Evolutionary conservation across 2,797 vertebrate genomes (phyloP).

Genomic region (Silurus lanzhouensis): DNA sequence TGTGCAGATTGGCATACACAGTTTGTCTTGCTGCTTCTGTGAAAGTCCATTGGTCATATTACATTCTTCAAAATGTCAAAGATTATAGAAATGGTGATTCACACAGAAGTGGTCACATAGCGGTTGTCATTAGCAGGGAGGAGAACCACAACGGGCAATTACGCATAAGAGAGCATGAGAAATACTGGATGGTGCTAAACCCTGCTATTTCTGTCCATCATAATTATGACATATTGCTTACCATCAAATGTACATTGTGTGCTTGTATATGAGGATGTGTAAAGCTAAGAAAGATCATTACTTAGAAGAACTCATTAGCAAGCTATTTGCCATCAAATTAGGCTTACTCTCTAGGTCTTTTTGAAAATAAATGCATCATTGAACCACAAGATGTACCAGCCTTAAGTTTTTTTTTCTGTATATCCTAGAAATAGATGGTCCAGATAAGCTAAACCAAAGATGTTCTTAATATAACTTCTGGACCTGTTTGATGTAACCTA

Average conservation of each 20-base stretch:
- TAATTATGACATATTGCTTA: slow-evolving; percentile 26
- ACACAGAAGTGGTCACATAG: slow-evolving; percentile 36
- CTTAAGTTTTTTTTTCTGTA: background rate
- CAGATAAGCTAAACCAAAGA: background rate
- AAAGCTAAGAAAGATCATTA: background rate
- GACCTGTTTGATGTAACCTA: slow-evolving; percentile 14
- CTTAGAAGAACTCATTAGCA: background rate
- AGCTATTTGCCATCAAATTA: background rate
- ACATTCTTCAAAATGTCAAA: slow-evolving; percentile 44
- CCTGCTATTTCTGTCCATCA: slow-evolving; percentile 29
- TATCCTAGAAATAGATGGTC: background rate
- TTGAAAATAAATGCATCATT: background rate
- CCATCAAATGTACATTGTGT: slow-evolving; percentile 29
- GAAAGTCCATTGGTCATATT: slow-evolving; percentile 42
- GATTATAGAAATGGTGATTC: slow-evolving; percentile 44
- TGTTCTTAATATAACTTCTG: slow-evolving; percentile 32
- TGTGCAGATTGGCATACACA: slow-evolving; percentile 30
- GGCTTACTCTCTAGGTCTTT: background rate
- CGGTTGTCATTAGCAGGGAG: slow-evolving; percentile 51
- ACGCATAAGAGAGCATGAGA: slow-evolving; percentile 40
- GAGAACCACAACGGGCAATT: slow-evolving; percentile 41
- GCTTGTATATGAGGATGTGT: slow-evolving; percentile 4
- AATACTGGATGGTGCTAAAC: slow-evolving; percentile 27
- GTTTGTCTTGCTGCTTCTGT: slow-evolving; percentile 42
- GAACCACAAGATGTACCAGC: too few relatives aligned